phyloP scores from a whole-genome alignment of 2,888 invertebrate genomes.

The Ophraella communa region DNA sequence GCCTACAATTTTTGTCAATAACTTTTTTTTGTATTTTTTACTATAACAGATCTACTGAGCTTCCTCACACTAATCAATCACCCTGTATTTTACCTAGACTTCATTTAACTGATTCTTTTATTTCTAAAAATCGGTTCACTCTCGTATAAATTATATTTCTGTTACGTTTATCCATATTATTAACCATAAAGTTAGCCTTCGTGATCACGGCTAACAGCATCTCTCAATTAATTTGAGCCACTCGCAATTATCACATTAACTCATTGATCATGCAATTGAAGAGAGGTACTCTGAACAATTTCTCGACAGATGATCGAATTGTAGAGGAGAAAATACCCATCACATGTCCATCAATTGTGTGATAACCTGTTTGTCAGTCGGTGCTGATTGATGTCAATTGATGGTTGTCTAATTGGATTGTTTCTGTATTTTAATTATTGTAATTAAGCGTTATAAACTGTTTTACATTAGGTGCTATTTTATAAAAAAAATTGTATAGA shows the following conservation, averaged over 20 bases:
- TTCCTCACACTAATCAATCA: too few relatives aligned
- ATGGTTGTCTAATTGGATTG: background rate
- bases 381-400: background rate
- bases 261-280: constrained; percentile 13
- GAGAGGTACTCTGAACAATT: constrained; percentile 7
- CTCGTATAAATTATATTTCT: background rate
- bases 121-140: background rate
- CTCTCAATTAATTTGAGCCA: constrained; percentile 17
- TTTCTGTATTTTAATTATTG: background rate
- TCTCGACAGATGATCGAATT: background rate
- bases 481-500: too few relatives aligned
- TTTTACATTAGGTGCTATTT: too few relatives aligned
- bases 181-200: constrained; percentile 5
- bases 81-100: too few relatives aligned
- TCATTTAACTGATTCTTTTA: background rate
- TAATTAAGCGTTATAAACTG: too few relatives aligned
- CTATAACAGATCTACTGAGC: too few relatives aligned
- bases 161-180: background rate
- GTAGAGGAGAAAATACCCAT: background rate
- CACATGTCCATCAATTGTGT: constrained; percentile 2
- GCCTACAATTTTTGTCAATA: too few relatives aligned
- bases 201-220: constrained; percentile 7
- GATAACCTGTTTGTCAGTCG: background rate
- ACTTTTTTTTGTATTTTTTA: too few relatives aligned
- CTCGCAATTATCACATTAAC: constrained; percentile 11